phyloP scores from a whole-genome alignment of 2,797 vertebrate genomes.

The Peromyscus melanophrys region DNA sequence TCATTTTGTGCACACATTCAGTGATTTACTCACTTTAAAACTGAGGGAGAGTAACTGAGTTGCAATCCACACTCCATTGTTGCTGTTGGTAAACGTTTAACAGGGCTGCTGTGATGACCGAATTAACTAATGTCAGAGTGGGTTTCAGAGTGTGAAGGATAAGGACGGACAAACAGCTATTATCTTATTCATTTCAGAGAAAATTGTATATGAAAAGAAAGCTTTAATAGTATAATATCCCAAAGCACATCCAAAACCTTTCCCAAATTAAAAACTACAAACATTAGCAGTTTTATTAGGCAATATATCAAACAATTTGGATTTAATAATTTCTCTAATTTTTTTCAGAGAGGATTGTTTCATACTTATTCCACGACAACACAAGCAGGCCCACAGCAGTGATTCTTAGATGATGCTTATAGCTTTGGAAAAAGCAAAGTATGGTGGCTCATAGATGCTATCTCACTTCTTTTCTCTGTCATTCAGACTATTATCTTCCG shows the following conservation, averaged over 20 bases:
- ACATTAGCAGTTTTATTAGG: not conserved
- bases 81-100: not conserved
- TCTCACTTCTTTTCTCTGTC: not conserved
- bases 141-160: not conserved
- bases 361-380: not conserved
- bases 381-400: not conserved
- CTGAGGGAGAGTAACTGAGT: not conserved
- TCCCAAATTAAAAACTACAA: not conserved
- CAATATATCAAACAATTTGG: not conserved
- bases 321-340: not conserved
- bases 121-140: not conserved
- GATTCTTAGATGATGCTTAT: not conserved
- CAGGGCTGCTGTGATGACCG: not conserved
- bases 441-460: not conserved
- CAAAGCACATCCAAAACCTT: not conserved
- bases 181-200: not conserved
- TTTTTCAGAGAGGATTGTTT: slow-evolving; percentile 44
- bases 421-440: slow-evolving; percentile 19
- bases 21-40: slow-evolving; percentile 1
- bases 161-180: not conserved
- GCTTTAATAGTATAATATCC: not conserved
- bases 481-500: not conserved
- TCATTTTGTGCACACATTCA: not conserved
- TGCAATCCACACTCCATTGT: not conserved
- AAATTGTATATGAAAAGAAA: not conserved